Evolutionary conservation across 2,797 vertebrate genomes (phyloP).

Genomic region (Luscinia luscinia): DNA sequence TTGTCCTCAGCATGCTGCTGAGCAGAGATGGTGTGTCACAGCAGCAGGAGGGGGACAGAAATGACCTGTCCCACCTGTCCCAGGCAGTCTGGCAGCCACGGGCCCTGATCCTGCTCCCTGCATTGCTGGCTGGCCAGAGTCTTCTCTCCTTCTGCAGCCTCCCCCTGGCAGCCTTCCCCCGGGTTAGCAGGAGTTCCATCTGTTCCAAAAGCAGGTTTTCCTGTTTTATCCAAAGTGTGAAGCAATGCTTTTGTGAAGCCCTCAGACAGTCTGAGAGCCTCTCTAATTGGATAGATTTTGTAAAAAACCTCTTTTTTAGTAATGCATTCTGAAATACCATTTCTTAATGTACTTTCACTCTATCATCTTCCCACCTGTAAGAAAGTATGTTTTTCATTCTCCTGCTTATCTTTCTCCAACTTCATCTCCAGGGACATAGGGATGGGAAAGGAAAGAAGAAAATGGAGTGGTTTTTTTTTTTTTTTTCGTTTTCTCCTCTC

Average conservation of each 20-base stretch:
- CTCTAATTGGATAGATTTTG: background rate
- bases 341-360: background rate
- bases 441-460: background rate
- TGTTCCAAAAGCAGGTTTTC: background rate
- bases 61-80: accelerated
- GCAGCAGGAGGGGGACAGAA: background rate
- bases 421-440: background rate
- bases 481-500: background rate
- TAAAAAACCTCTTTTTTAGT: background rate
- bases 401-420: background rate
- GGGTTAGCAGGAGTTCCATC: background rate
- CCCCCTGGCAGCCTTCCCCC: background rate
- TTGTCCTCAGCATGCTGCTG: background rate
- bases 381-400: background rate
- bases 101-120: background rate
- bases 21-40: accelerated
- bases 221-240: background rate
- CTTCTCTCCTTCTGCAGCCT: background rate
- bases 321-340: background rate
- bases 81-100: background rate
- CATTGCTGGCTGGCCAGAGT: accelerated
- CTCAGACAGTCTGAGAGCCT: background rate
- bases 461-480: background rate
- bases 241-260: background rate
- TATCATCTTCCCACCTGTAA: background rate